Conservation (phyloP, 1,140 invertebrate genomes). For the Pseudoatta argentina region DNA sequence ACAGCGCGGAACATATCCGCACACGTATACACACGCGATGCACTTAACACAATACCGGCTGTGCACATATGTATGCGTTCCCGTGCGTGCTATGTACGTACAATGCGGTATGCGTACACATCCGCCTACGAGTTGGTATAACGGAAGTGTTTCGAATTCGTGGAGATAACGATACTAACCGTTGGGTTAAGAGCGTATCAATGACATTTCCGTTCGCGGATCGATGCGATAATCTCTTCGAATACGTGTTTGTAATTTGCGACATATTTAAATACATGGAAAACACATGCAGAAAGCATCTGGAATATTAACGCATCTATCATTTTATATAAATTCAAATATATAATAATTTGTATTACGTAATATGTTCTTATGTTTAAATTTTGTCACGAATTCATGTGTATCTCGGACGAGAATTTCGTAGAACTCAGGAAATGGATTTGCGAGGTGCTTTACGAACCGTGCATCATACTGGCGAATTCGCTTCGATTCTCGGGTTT, state of each 20-base stretch:
- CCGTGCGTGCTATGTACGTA: slow-evolving; percentile 25
- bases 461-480: slow-evolving; percentile 52
- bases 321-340: not conserved
- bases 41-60: slow-evolving; percentile 43
- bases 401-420: slow-evolving; percentile 15
- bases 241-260: not conserved
- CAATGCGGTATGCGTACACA: slow-evolving; percentile 40
- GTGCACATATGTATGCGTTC: slow-evolving; percentile 23
- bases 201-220: slow-evolving; percentile 12
- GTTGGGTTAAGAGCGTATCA: slow-evolving; percentile 29
- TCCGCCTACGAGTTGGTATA: slow-evolving; percentile 35
- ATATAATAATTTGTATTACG: not conserved
- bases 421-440: slow-evolving; percentile 13
- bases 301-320: not conserved
- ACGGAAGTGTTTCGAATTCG: slow-evolving; percentile 47
- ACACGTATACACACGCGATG: not conserved
- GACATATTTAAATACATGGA: not conserved
- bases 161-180: slow-evolving; percentile 41
- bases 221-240: not conserved
- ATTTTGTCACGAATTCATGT: slow-evolving; percentile 36
- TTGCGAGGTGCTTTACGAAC: slow-evolving; percentile 34
- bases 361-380: slow-evolving; percentile 10
- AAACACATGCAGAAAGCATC: not conserved
- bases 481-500: slow-evolving; percentile 68
- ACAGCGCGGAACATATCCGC: slow-evolving; percentile 25